Conservation (phyloP, 2,797 vertebrate species). For the Megaceryle alcyon region DNA sequence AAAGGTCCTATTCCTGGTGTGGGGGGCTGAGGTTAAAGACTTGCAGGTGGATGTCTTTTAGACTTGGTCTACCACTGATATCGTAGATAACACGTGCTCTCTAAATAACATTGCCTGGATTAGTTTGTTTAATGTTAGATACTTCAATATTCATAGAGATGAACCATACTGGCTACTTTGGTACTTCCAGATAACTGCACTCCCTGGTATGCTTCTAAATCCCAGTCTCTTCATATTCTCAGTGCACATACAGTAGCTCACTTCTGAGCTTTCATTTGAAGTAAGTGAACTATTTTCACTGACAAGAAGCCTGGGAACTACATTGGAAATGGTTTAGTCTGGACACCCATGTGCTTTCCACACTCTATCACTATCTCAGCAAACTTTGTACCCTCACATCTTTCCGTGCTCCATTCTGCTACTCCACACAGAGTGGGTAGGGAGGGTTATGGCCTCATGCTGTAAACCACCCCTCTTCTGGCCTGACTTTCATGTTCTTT, state of each 20-base stretch:
- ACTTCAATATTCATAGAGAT: background rate
- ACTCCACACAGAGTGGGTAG: background rate
- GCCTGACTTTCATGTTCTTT: background rate
- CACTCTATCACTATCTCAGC: background rate
- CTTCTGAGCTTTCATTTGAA: background rate
- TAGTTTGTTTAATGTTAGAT: background rate
- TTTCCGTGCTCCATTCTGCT: background rate
- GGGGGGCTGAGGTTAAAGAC: background rate
- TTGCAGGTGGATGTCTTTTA: constrained; percentile 16
- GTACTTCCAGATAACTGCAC: background rate
- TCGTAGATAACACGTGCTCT: background rate
- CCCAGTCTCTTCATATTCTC: background rate
- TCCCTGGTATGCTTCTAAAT: background rate
- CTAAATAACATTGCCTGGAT: background rate
- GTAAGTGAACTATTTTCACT: background rate
- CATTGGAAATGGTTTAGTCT: background rate
- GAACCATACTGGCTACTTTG: background rate
- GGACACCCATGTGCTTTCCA: background rate
- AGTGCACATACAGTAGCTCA: background rate
- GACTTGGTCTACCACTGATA: background rate
- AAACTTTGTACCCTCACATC: background rate
- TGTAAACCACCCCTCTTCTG: background rate
- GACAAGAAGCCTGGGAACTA: background rate
- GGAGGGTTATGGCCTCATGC: background rate
- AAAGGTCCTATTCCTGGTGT: background rate